Evolutionary conservation across 2,113 vertebrate species (phyloP).

Genomic region (Spermophilus dauricus): DNA sequence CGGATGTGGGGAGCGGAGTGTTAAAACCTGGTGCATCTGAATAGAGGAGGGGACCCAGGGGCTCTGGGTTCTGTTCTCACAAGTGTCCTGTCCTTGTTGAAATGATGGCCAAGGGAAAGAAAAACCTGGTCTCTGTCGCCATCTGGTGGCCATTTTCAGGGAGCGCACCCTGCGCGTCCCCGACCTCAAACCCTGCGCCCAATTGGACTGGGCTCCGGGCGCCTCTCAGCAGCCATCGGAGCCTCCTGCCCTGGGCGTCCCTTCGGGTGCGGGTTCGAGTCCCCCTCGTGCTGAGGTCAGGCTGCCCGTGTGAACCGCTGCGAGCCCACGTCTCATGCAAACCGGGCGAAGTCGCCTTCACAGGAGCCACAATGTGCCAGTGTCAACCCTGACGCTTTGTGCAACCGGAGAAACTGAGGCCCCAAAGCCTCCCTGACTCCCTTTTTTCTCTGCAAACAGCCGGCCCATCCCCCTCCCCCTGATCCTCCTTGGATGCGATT

Average conservation of each 20-base stretch:
- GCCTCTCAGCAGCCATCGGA: neutral
- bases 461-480: neutral
- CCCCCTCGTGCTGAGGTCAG: neutral
- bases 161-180: neutral
- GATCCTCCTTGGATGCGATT: neutral
- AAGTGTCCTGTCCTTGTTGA: neutral
- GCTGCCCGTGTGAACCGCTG: neutral
- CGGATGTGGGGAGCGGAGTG: neutral
- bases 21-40: neutral
- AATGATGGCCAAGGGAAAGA: neutral
- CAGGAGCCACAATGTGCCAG: neutral
- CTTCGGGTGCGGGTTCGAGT: neutral
- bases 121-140: conserved; percentile 67
- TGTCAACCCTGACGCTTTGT: neutral
- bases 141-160: neutral
- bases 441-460: neutral
- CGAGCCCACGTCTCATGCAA: neutral
- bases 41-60: neutral
- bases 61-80: neutral
- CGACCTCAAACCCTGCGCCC: neutral
- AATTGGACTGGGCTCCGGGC: no score
- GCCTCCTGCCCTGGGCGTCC: neutral
- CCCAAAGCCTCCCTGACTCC: neutral
- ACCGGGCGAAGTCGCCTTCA: neutral
- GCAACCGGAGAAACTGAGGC: neutral